Base-by-base conservation (phyloP, 2,797 vertebrate species). In the Phaenicophaeus curvirostris region DNA sequence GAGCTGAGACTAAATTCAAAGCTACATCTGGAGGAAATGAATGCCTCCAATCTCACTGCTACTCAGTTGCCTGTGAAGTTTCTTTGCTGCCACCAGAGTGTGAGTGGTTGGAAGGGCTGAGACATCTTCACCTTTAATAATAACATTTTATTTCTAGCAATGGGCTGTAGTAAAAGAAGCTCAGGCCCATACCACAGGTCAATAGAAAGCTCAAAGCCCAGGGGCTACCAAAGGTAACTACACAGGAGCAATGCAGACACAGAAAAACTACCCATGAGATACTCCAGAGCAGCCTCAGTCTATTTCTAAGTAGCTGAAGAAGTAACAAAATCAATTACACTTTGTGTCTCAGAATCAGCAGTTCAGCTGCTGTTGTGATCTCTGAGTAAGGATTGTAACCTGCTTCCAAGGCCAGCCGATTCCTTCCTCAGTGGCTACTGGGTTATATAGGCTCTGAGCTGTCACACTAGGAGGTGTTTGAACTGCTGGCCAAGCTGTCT, bases 361-460 rank as follows among this genome's bases (percentile, higher is more conserved):
- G 8, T 54, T 89, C 75, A 77, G 20, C 25, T 92, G 87, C 55
- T 84, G 33, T 31, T 92, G 35, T 23, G 33, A 79, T 19, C 14
- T 12, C 63, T 50, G 37, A 87, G 63, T 30, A 69, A 78, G 78
- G 51, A 27, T 3, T 30, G 25, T 10, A 71, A 57, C 44, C 67
- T 4, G 4, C 11, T 82, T 37, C 37, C 48, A 79, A 54, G 79
- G 44, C 28, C 81, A 73, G 35, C 3, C 74, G 89, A 11, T 42
- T 92, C 58, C 77, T 85, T 82, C 39, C 23, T 85, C n/a, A 25
- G 57, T 55, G 85, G 71, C 41, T 88, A 68, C 54, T 48, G 67
- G 61, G 28, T 9, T 28, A 69, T 42, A 35, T 0, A 11, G 79
- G 51, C 54, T 74, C 79, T 72, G 31, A 57, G 28, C 59, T 94